Evolutionary conservation across 2,888 invertebrate genomes (phyloP), one percentile per base, ranked within the genome.

Genomic region (Pedicia rivosa): DNA sequence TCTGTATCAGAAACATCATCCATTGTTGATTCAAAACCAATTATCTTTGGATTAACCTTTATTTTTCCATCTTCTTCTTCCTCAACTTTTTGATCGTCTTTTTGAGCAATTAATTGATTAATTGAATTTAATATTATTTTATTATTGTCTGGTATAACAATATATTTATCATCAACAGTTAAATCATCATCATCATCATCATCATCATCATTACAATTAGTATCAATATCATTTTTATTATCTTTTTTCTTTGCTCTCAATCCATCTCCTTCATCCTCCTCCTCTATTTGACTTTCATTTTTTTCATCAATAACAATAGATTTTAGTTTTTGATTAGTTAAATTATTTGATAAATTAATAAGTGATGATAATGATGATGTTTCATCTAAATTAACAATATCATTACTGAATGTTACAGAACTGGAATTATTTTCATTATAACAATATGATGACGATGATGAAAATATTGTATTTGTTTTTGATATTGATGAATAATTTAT

Each of bases 1-100:
- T 62, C 62, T 0, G 61, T 58, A 39, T 62, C 62, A 0, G 62
- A 62, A 13, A 62, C 61, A 39, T 62, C 62, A 39, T 62, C 62
- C 62, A 62, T 61, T 5, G 62, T 62, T 2, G 62, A 61, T 42
- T 59, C 56, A 41, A 62, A 62, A 15, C 58, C 57, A 4, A 59
- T 45, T 43, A 4, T 43, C n/a, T n/a, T n/a, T 9, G 32, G 13
- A 13, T 32, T 32, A 13, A 20, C 8, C 8, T 6, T 20, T 20
- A 20, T 20, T 6, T 8, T 8, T 20, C 8, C 5, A 20, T 6
- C 20, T 20, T 20, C 20, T 6, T 8, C 20, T 20, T 6, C 20
- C 5, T 5, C 5, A 6, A 20, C 8, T 20, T 20, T 20, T 8
- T 20, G 5, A 6, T 20, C 20, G 8, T 20, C 8, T 20, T 20